Percentiles rank a stretch among this genome's conserved stretches.
phyloP scores from a whole-genome alignment of 2,113 vertebrate genomes.

The Hirundichthys speculiger region DNA sequence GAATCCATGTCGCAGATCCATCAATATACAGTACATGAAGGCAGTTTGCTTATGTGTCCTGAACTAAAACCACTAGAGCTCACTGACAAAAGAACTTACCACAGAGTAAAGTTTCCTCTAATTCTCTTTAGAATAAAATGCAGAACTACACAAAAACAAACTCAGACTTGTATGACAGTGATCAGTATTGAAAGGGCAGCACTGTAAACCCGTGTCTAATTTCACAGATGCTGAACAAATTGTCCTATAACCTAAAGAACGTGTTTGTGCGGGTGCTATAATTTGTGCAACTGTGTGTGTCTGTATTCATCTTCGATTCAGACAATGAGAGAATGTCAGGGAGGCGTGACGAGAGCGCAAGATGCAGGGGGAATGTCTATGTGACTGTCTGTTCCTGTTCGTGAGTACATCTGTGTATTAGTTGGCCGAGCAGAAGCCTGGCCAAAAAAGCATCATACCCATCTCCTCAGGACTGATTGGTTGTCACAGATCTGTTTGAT shows the following conservation, averaged over 20 bases:
- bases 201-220: conserved; percentile 76
- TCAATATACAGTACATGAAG: neutral
- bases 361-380: conserved; percentile 69
- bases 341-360: conserved; percentile 71
- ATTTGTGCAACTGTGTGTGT: conserved; percentile 45
- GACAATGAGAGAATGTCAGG: conserved; percentile 74
- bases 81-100: conserved; percentile 12
- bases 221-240: conserved; percentile 80
- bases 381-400: conserved; percentile 38
- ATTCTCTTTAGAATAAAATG: conserved; percentile 8
- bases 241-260: conserved; percentile 68
- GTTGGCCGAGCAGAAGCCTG: conserved; percentile 34
- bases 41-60: neutral
- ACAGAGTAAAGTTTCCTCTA: neutral
- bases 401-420: conserved; percentile 35
- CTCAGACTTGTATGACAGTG: conserved; percentile 64
- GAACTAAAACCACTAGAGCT: conserved; percentile 19
- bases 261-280: conserved; percentile 48
- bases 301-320: conserved; percentile 61
- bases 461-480: conserved; percentile 32
- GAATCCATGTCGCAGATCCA: neutral
- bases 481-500: conserved; percentile 41
- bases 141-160: conserved; percentile 12
- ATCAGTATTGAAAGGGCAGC: conserved; percentile 74
- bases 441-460: conserved; percentile 1